phyloP scores from a whole-genome alignment of 2,888 invertebrate species.

The Ophion ventricosus region DNA sequence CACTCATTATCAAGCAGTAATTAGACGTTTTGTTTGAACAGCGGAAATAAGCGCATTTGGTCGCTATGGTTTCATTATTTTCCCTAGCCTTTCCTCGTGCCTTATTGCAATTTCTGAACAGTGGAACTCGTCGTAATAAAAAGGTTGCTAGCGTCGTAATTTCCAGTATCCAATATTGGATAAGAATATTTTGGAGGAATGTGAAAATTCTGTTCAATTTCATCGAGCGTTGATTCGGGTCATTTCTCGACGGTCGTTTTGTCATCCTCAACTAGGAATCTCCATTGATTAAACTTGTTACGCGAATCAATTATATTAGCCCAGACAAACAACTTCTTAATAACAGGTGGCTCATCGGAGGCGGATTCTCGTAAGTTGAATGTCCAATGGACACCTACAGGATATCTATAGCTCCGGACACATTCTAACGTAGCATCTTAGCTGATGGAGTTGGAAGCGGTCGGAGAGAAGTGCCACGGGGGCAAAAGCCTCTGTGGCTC shows the following conservation, averaged over 20 bases:
- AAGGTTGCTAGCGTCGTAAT: too few relatives aligned
- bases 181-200: too few relatives aligned
- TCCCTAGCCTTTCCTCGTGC: too few relatives aligned
- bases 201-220: too few relatives aligned
- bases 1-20: too few relatives aligned
- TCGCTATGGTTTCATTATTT: too few relatives aligned
- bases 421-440: slow-evolving; percentile 49
- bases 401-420: slow-evolving; percentile 24
- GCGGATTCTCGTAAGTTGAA: not conserved
- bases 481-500: slow-evolving; percentile 24
- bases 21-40: too few relatives aligned
- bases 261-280: not conserved
- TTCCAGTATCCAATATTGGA: too few relatives aligned
- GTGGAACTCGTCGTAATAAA: too few relatives aligned
- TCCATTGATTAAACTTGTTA: not conserved
- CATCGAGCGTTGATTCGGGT: not conserved
- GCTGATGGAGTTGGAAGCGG: slow-evolving; percentile 54
- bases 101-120: too few relatives aligned
- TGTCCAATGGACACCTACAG: not conserved
- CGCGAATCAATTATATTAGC: not conserved
- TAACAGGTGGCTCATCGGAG: slow-evolving; percentile 12
- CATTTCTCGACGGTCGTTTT: not conserved
- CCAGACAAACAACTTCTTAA: not conserved
- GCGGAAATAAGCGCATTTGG: too few relatives aligned
- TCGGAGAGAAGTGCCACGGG: slow-evolving; percentile 16